Evolutionary conservation across 2,888 invertebrate species (phyloP), one percentile per base, ranked within the genome.

Genomic region (Lasioglossum zephyrum): DNA sequence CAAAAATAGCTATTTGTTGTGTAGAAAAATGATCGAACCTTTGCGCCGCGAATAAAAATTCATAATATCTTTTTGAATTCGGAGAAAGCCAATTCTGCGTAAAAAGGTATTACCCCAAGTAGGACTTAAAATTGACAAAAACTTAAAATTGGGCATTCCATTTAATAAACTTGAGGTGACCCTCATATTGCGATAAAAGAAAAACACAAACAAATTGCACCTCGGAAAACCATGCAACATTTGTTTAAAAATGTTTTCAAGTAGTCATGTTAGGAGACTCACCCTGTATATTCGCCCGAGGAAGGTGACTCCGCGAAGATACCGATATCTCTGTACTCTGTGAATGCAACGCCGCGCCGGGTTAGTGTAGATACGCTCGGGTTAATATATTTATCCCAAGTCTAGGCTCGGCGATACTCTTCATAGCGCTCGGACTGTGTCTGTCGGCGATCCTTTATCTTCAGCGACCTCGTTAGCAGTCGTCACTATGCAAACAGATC

Each of bases 371-470:
- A 82, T 80, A 79, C 83, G 81, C 87, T 69, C 84, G 69, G 63
- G 78, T 60, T 86, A 82, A 88, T 88, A 88, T 89, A 89, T 90
- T 88, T 84, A 87, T 87, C 77, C 79, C 76, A n/a, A 5, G 60
- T 16, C 60, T 31, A 31, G 86, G 22, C 22, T n/a, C 39, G 41
- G 31, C 66, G 74, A 31, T 26, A 63, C 6, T 16, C 60, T 16
- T 63, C 26, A 16, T 63, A 63, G 60, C 2, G 31, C 31, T 31
- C n/a, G 60, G 26, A 11, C 60, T 16, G 60, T 26, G 6, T 13
- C 60, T 63, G 60, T 63, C 60, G 60, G 60, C 31, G 60, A 63
- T 63, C 60, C 26, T 60, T 60, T 31, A 31, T 31, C 31, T 16
- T 11, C 26, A 6, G 31, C 60, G 60, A 31, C 60, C 31, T 63